Evolutionary conservation across 2,888 invertebrate genomes (phyloP).

Genomic region (Cataglyphis rosenhaueri): DNA sequence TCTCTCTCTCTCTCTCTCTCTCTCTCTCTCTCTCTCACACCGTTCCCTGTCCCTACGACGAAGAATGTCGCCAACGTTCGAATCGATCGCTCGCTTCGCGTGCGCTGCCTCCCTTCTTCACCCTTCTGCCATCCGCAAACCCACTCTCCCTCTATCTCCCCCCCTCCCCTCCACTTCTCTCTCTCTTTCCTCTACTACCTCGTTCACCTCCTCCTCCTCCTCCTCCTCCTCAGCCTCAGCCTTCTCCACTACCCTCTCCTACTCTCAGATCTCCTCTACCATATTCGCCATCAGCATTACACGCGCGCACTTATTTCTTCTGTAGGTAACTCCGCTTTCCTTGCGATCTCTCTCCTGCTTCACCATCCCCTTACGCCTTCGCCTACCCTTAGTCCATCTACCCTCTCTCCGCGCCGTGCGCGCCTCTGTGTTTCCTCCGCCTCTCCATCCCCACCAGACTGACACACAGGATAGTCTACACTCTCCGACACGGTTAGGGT

Average conservation of each 20-base stretch:
- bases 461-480: slow-evolving; percentile 55
- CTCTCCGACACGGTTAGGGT: slow-evolving; percentile 68
- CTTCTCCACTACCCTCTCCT: slow-evolving; percentile 65
- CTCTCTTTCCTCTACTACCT: slow-evolving; percentile 49
- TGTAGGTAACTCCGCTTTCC: slow-evolving; percentile 79
- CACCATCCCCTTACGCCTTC: slow-evolving; percentile 64
- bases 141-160: slow-evolving; percentile 45
- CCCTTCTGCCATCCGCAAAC: slow-evolving; percentile 56
- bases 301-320: slow-evolving; percentile 83
- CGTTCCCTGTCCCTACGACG: slow-evolving; percentile 76
- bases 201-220: not conserved
- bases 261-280: slow-evolving; percentile 74
- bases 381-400: slow-evolving; percentile 59
- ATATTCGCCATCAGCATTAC: slow-evolving; percentile 84
- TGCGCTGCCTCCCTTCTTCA: slow-evolving; percentile 67
- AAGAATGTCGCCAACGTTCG: slow-evolving; percentile 83
- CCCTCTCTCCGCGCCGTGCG: slow-evolving; percentile 47
- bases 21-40: slow-evolving; percentile 30
- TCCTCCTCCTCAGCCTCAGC: slow-evolving; percentile 59
- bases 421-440: slow-evolving; percentile 66
- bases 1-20: slow-evolving; percentile 61
- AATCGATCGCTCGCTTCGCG: slow-evolving; percentile 80
- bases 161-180: slow-evolving; percentile 36
- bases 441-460: slow-evolving; percentile 62
- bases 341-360: slow-evolving; percentile 70